Conservation (phyloP, 2,888 invertebrate genomes). For the Adelognathus sp. region DNA sequence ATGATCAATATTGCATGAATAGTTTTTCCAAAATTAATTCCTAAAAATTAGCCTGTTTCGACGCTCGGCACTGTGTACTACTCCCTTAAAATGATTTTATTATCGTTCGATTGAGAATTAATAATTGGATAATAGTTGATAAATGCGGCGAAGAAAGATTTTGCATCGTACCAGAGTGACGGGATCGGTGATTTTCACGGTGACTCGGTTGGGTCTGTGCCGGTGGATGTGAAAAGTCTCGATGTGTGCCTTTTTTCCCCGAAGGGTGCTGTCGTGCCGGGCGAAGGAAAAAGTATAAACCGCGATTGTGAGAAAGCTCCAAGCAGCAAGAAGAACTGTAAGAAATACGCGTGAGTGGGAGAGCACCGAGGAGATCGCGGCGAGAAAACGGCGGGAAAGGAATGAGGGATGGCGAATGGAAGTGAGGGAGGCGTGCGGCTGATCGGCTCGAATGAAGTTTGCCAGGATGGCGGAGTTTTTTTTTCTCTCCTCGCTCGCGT, state of each 20-base stretch:
- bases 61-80: no score
- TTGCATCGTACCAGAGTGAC: slow-evolving; percentile 66
- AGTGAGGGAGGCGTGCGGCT: slow-evolving; percentile 74
- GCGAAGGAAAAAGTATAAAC: slow-evolving; percentile 24
- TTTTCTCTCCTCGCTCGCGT: not conserved
- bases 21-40: no score
- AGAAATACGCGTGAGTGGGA: slow-evolving; percentile 20
- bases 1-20: no score
- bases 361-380: slow-evolving; percentile 4
- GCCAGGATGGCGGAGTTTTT: slow-evolving; percentile 48
- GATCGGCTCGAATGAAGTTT: slow-evolving; percentile 77
- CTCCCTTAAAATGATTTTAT: no score
- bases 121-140: not conserved
- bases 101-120: not conserved
- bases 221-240: slow-evolving; percentile 7
- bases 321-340: slow-evolving; percentile 20
- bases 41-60: no score
- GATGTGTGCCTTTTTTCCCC: not conserved
- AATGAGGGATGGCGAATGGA: slow-evolving; percentile 53
- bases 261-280: slow-evolving; percentile 4
- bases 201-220: slow-evolving; percentile 71
- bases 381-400: slow-evolving; percentile 35
- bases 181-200: slow-evolving; percentile 80
- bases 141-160: not conserved
- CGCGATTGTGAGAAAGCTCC: not conserved